These are phyloP conservation scores for Drosophila albomicans DNA, from an alignment of 1,140 invertebrate genomes.

Conservation along the genomic window DNA sequence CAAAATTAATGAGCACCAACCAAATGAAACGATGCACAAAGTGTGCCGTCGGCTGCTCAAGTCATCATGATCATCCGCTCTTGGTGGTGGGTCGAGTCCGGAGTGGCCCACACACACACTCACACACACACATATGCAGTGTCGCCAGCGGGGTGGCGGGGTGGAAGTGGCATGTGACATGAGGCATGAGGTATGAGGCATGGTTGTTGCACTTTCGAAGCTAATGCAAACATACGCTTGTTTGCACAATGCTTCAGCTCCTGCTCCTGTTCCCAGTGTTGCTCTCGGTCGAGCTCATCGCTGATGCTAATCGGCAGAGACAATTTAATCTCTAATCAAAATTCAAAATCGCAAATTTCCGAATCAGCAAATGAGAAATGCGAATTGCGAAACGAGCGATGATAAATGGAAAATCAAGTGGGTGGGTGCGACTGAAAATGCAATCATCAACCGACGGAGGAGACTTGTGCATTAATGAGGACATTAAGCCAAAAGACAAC, in stretches of 20 bases:
- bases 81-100: constrained; percentile 36
- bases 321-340: constrained; percentile 83
- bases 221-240: constrained; percentile 81
- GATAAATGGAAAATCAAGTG: constrained; percentile 49
- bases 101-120: constrained; percentile 45
- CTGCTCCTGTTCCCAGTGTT: not conserved
- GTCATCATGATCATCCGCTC: constrained; percentile 3
- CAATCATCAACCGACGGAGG: constrained; percentile 39
- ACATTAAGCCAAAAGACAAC: constrained; percentile 38
- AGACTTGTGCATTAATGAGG: constrained; percentile 48
- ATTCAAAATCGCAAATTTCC: constrained; percentile 81
- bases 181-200: constrained; percentile 8
- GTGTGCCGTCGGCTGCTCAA: constrained; percentile 51
- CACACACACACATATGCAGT: not conserved
- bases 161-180: not conserved
- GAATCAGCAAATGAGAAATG: constrained; percentile 30
- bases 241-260: constrained; percentile 65
- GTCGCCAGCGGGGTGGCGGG: not conserved
- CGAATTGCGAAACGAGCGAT: constrained; percentile 36
- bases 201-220: constrained; percentile 53
- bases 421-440: constrained; percentile 37
- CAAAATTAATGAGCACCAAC: constrained; percentile 80
- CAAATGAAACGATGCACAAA: constrained; percentile 76
- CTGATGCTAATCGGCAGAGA: constrained; percentile 79
- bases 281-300: constrained; percentile 9